Base-by-base conservation (phyloP, 2,797 vertebrate genomes). In the Propithecus perrieri region DNA sequence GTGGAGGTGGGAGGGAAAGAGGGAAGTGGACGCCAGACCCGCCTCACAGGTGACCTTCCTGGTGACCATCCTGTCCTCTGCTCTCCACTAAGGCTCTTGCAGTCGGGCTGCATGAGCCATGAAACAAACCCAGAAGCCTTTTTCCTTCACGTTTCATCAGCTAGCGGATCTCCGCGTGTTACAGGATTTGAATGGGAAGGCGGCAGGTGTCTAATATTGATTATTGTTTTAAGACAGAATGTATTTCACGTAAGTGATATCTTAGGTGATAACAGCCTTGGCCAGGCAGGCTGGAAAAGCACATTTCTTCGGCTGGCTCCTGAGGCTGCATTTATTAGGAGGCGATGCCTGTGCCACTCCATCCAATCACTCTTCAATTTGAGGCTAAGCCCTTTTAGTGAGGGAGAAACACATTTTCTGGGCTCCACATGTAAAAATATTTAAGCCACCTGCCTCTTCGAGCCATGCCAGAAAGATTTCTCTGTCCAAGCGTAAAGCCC, bases 141-240 rank as follows among this genome's bases (percentile, higher is more conserved):
- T 72, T 41, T 48, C 17, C 41, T 65, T 22, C 5, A 28, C 30
- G 30, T 79, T 74, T 93, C 35, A n/a, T 81, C 76, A 78, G 61
- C 55, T 24, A 69, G 18, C 69, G 72, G 50, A n/a, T 80, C 69
- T 84, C 35, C 57, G 41, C 2, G 0, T 84, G 61, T 80, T 86
- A 67, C 8, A 91, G 53, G 57, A 79, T 95, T 95, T 76, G 43
- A 92, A 84, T 85, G 75, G 57, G 65, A 97, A 97, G 83, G 63
- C 0, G 0, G 94, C 88, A 96, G 96, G 79, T 87, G 65, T 96
- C 79, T 97, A 95, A 86, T 91, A 96, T 18, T 94, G 81, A 91
- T 96, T 69, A 95, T 85, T 85, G 33, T 90, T 98, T 97, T 67
- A 86, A 97, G 13, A 15, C 71, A 63, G 28, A 93, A 87, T 93